Evolutionary conservation across 2,113 vertebrate genomes (phyloP), one percentile per base, ranked within the genome.

Genomic region (Anolis sagrei): DNA sequence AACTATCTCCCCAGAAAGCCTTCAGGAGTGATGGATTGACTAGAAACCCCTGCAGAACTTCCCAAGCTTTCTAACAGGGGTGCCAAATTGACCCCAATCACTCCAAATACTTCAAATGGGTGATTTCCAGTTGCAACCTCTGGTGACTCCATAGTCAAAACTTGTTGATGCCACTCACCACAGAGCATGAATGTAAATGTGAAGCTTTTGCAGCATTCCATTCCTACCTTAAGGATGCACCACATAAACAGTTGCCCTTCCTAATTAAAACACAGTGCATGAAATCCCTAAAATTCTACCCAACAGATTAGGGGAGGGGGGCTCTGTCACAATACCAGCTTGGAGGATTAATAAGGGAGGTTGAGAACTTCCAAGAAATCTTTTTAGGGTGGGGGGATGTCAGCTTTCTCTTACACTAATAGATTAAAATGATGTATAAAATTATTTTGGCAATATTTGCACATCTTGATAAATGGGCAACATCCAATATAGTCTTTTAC

Each of bases 381-480:
- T 81, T 90, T 82, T 89, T 87, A n/a, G n/a, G n/a, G n/a, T n/a
- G n/a, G n/a, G n/a, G 85, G 92, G 86, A 84, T 93, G 87, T 83
- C 93, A 84, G 79, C 5, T 44, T 72, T 78, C n/a, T 61, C 51
- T 73, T 32, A 44, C 32, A 78, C 18, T 29, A 48, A 44, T 92
- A 95, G 94, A 91, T 89, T 86, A 81, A 90, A 86, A 93, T 90
- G 21, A 90, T 58, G 85, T 92, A 88, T 93, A 91, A 93, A 90
- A 91, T 88, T 93, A 39, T 58, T 85, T 84, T 61, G 23, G 13
- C 48, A 89, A 87, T 74, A 77, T 10, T 49, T 84, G 70, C 83
- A 90, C 86, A 92, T 68, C 23, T 88, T 3, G 27, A 32, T 83
- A 85, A 16, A 51, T 54, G 51, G 29, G 44, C 81, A 86, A 48